Base-by-base conservation (phyloP, 2,888 invertebrate genomes). In the Drosophila niveifrons region DNA sequence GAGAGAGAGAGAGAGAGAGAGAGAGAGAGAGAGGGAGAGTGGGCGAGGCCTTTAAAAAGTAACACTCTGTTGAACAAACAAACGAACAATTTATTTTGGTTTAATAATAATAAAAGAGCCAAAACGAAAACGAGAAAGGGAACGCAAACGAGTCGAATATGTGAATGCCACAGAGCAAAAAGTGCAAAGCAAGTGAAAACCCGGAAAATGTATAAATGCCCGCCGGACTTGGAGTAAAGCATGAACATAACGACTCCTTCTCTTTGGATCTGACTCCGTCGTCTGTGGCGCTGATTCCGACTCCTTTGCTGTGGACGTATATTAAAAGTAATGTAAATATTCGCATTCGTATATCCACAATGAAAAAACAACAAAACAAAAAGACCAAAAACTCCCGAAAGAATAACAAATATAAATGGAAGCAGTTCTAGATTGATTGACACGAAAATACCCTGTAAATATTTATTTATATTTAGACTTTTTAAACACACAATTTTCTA, bases 61-160 rank as follows among this genome's bases (percentile, higher is more conserved):
- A 80, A 82, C 76, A 78, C 81, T 77, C 79, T 71, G 82, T 73
- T 79, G 72, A 75, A 47, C 77, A 81, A 81, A 82, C 80, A 82
- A 70, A 71, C 77, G 71, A 70, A 75, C 69, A 73, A 82, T 82
- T 82, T 82, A 82, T 82, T 73, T 79, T 73, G 75, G 69, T 79
- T 80, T 81, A 73, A 80, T 78, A 81, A 77, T 70, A 78, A 80
- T 77, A 78, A 78, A 72, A 66, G 59, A 64, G 63, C 51, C 52
- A 58, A 39, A 41, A 41, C 44, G 50, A 61, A 41, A 41, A 41
- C 31, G 17, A 15, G 9, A n/a, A 47, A 3, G 23, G 11, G 10
- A 47, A 18, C 11, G 17, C 8, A 18, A 31, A 31, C 53, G 28
- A 29, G n/a, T 28, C 8, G 36, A 28, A n/a, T 11, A 17, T 36